These are phyloP conservation scores for Tangara arthus DNA, from an alignment of 2,797 vertebrate genomes.

Conservation along the genomic window DNA sequence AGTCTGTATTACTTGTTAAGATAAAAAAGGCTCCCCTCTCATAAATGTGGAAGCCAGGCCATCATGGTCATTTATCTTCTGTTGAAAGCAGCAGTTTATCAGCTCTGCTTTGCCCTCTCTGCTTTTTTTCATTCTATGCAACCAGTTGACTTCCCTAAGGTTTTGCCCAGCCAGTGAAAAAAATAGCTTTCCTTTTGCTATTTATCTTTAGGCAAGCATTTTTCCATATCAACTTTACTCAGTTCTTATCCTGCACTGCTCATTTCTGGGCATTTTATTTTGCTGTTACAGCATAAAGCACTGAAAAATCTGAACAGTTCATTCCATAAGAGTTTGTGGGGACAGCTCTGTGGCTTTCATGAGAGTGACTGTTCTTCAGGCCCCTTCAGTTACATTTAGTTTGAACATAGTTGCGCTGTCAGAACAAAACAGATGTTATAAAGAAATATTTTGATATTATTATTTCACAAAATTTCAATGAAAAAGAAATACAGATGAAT, in stretches of 20 bases:
- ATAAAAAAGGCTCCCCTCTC: slow-evolving; percentile 68
- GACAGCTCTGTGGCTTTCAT: background rate
- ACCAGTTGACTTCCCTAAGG: slow-evolving; percentile 38
- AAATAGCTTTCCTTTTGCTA: slow-evolving; percentile 29
- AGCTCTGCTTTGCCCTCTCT: slow-evolving; percentile 19
- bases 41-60: slow-evolving; percentile 48
- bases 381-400: background rate
- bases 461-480: background rate
- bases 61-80: slow-evolving; percentile 57
- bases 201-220: slow-evolving; percentile 53
- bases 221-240: slow-evolving; percentile 5
- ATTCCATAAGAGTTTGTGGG: background rate
- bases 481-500: background rate
- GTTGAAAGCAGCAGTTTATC: slow-evolving; percentile 63
- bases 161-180: slow-evolving; percentile 32
- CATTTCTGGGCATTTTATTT: background rate
- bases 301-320: background rate
- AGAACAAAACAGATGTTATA: background rate
- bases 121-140: background rate
- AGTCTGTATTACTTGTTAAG: slow-evolving; percentile 74
- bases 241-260: background rate
- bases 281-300: background rate
- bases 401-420: background rate
- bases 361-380: background rate
- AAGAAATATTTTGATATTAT: background rate